Evolutionary conservation across 2,113 vertebrate genomes (phyloP).

Genomic region (Mormyrus iriodes): DNA sequence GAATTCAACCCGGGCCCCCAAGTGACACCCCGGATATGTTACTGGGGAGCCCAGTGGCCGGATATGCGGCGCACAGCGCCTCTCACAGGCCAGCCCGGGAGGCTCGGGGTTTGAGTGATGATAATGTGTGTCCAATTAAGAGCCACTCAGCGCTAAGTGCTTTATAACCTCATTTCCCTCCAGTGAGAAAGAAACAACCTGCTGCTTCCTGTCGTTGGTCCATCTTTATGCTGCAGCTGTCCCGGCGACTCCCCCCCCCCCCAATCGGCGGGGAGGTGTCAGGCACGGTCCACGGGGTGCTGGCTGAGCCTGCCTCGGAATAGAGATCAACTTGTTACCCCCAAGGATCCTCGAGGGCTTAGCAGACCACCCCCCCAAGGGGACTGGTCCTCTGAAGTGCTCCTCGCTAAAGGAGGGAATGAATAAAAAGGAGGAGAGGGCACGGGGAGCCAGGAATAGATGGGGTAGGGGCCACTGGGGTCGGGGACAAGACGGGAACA

Average conservation of each 20-base stretch:
- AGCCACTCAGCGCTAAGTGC: background rate
- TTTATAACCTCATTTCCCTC: background rate
- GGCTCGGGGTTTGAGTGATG: background rate
- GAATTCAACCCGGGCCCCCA: background rate
- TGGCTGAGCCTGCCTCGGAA: background rate
- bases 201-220: background rate
- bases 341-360: background rate
- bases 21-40: background rate
- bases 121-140: background rate
- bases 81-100: background rate
- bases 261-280: background rate
- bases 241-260: background rate
- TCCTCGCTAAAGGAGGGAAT: too few species aligned
- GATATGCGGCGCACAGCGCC: background rate
- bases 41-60: background rate
- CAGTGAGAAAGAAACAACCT: background rate
- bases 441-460: background rate
- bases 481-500: background rate
- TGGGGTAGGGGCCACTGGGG: background rate
- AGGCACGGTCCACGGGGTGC: background rate
- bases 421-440: background rate
- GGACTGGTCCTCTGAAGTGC: background rate
- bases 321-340: background rate
- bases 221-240: background rate
- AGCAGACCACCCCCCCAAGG: background rate